A percentile compares a stretch with the other conserved stretches of the same genome.
These are phyloP conservation scores for Sinhomidia bicolor DNA, from an alignment of 2,888 invertebrate genomes.

Conservation along the genomic window DNA sequence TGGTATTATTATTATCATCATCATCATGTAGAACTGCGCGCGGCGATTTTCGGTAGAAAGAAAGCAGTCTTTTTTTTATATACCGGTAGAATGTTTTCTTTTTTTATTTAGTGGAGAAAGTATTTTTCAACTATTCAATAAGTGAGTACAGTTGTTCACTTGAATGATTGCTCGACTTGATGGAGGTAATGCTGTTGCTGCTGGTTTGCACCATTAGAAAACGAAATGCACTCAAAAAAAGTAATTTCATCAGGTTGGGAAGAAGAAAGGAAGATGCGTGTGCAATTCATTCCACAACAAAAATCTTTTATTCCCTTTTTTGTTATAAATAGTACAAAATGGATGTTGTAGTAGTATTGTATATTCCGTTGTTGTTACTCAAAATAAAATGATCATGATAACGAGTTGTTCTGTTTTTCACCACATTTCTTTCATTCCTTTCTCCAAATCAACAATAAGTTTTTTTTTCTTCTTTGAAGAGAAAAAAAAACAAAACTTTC, in stretches of 20 bases:
- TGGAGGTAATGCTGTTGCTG: not conserved
- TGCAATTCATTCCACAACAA: not conserved
- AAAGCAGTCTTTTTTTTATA: too few relatives aligned
- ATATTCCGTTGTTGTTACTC: not conserved
- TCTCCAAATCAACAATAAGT: not conserved
- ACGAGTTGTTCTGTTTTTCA: not conserved
- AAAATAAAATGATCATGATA: slow-evolving; percentile 5
- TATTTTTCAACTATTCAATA: not conserved
- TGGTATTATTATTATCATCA: too few relatives aligned
- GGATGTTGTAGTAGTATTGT: not conserved
- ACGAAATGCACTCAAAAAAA: not conserved
- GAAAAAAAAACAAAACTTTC: slow-evolving; percentile 4
- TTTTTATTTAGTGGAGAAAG: not conserved
- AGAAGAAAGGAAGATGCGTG: not conserved
- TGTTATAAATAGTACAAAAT: not conserved
- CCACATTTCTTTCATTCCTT: not conserved
- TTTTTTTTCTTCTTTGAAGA: slow-evolving; percentile 7
- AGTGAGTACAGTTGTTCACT: not conserved
- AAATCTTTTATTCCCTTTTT: not conserved
- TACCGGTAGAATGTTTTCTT: not conserved
- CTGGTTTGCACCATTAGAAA: not conserved
- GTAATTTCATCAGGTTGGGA: not conserved
- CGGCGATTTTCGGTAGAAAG: too few relatives aligned
- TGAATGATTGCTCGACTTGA: not conserved
- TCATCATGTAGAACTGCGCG: too few relatives aligned